Evolutionary conservation across 1,140 invertebrate species (phyloP).

Genomic region (Berghia stephanieae): DNA sequence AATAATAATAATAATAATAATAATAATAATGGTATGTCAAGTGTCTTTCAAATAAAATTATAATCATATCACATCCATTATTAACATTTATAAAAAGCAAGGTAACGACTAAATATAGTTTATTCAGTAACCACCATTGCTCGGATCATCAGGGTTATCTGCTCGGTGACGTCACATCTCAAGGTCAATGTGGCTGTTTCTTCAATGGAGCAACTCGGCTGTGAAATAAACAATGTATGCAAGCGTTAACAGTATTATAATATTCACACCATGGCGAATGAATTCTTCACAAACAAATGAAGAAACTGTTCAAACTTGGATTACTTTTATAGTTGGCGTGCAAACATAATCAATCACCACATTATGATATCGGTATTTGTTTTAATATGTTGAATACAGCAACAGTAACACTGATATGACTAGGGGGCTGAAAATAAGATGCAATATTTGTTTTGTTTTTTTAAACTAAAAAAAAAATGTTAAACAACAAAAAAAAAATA

Average conservation of each 20-base stretch:
- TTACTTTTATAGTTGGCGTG: too few relatives aligned
- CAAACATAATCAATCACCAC: too few relatives aligned
- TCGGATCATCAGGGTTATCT: slow-evolving; percentile 55
- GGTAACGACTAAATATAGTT: background rate
- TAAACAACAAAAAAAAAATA: background rate
- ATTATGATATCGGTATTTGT: too few relatives aligned
- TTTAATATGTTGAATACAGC: too few relatives aligned
- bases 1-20: background rate
- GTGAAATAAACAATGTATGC: too few relatives aligned
- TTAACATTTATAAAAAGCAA: background rate
- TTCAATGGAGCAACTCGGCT: slow-evolving; percentile 58
- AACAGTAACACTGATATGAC: too few relatives aligned
- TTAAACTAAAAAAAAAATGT: slow-evolving; percentile 1
- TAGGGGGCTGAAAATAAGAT: too few relatives aligned
- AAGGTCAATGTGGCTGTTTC: slow-evolving; percentile 52
- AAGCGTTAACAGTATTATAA: too few relatives aligned
- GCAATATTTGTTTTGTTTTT: too few relatives aligned
- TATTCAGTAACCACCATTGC: slow-evolving; percentile 61
- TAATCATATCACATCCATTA: background rate
- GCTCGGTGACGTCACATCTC: slow-evolving; percentile 59
- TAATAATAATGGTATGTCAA: background rate
- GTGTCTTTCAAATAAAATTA: background rate
- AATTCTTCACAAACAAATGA: too few relatives aligned
- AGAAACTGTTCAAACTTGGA: too few relatives aligned
- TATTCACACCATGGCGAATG: too few relatives aligned